Evolutionary conservation across 2,797 vertebrate species (phyloP).

Genomic region (Macropus fuliginosus): DNA sequence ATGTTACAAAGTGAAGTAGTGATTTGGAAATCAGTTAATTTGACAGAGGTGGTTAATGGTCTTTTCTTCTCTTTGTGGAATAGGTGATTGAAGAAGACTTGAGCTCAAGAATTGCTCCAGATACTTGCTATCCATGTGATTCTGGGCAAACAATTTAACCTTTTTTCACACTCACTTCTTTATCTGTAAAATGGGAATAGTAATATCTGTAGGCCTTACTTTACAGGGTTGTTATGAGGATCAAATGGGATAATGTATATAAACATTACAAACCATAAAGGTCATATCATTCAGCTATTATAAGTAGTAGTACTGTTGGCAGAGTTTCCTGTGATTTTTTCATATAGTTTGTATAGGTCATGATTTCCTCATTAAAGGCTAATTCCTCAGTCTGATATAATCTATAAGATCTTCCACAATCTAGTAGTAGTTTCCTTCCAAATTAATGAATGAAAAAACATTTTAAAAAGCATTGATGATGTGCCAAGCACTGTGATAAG

Average conservation of each 20-base stretch:
- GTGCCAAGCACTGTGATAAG: neutral
- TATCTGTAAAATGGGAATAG: neutral
- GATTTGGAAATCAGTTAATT: neutral
- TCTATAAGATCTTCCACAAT: neutral
- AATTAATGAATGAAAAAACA: neutral
- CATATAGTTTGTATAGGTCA: neutral
- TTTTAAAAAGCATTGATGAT: neutral
- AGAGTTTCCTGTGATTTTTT: neutral
- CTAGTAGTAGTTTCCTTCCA: neutral
- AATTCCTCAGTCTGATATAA: neutral
- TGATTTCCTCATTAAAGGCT: neutral
- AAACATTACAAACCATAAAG: neutral
- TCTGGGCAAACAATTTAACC: neutral
- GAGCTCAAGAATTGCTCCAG: neutral
- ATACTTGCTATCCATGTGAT: neutral
- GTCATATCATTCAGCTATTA: neutral
- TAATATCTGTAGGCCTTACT: neutral
- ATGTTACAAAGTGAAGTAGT: neutral
- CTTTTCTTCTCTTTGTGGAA: neutral
- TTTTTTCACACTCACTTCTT: neutral
- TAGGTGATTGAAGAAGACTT: neutral
- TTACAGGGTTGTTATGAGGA: neutral
- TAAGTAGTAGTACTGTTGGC: neutral
- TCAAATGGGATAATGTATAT: neutral
- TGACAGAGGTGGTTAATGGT: neutral